These are phyloP conservation scores for Oncorhynchus keta DNA, from an alignment of 2,113 vertebrate species.

Conservation along the genomic window DNA sequence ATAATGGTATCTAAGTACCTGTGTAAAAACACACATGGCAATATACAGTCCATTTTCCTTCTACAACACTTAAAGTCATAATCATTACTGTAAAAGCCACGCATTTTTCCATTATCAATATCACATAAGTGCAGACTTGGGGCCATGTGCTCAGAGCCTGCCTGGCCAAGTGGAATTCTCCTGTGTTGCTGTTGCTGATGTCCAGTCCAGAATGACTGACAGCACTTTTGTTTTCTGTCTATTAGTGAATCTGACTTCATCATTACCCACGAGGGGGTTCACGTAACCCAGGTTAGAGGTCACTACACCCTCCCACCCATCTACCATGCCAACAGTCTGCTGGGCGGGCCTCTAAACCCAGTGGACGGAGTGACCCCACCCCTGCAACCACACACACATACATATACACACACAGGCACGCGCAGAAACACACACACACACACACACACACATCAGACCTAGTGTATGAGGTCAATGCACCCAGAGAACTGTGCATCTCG, in stretches of 20 bases:
- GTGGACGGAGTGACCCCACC: slow-evolving; percentile 35
- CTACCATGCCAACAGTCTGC: slow-evolving; percentile 20
- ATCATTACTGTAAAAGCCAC: slow-evolving; percentile 44
- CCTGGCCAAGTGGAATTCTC: slow-evolving; percentile 43
- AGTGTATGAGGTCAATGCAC: slow-evolving; percentile 18
- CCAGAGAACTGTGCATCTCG: slow-evolving; percentile 24
- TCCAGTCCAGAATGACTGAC: slow-evolving; percentile 64
- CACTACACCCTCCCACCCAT: slow-evolving; percentile 49
- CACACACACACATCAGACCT: slow-evolving; percentile 21
- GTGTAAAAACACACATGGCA: slow-evolving; percentile 26
- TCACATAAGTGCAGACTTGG: slow-evolving; percentile 56
- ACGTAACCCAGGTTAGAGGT: slow-evolving; percentile 63
- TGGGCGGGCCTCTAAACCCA: slow-evolving; percentile 23
- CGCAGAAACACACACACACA: slow-evolving; percentile 12
- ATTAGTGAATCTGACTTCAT: slow-evolving; percentile 82
- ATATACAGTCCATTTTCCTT: slow-evolving; percentile 42
- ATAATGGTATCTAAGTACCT: slow-evolving; percentile 10
- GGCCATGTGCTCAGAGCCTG: slow-evolving; percentile 12
- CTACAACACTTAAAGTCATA: slow-evolving; percentile 69
- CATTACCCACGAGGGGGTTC: slow-evolving; percentile 64
- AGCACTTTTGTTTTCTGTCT: slow-evolving; percentile 73
- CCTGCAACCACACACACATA: slow-evolving; percentile 11
- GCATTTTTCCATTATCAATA: slow-evolving; percentile 62
- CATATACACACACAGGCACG: not conserved
- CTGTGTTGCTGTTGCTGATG: slow-evolving; percentile 37